These are phyloP conservation scores for Sebastes wilsoni DNA, from an alignment of 2,797 vertebrate species.

Conservation along the genomic window DNA sequence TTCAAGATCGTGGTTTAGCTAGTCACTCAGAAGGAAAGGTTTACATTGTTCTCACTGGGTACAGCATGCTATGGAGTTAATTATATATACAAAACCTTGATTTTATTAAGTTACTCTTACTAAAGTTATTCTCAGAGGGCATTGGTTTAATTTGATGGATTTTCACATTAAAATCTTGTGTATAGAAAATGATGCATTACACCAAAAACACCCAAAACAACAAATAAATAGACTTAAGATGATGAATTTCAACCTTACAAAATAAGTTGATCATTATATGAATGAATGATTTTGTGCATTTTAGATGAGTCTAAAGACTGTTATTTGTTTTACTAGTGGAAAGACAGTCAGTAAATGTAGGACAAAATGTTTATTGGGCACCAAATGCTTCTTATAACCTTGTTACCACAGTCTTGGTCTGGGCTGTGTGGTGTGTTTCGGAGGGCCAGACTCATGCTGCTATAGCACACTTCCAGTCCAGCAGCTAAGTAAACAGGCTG, in stretches of 20 bases:
- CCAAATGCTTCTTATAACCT: slow-evolving; percentile 43
- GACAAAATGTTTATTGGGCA: slow-evolving; percentile 13
- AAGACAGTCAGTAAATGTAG: background rate
- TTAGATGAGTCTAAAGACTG: background rate
- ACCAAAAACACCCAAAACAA: background rate
- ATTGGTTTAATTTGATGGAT: background rate
- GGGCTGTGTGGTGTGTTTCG: slow-evolving; percentile 4
- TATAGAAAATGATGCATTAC: background rate
- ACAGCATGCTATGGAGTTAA: background rate
- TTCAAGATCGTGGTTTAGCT: slow-evolving; percentile 50
- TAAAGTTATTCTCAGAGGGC: background rate
- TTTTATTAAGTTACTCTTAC: background rate
- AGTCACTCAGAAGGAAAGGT: slow-evolving; percentile 22
- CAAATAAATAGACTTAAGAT: background rate
- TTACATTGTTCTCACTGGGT: slow-evolving; percentile 14
- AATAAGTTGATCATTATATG: background rate
- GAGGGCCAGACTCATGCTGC: slow-evolving; percentile 35
- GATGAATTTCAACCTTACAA: background rate
- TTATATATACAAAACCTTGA: background rate
- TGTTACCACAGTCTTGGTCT: background rate
- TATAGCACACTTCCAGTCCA: slow-evolving; percentile 57
- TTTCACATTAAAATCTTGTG: background rate
- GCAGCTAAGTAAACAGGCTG: slow-evolving; percentile 82
- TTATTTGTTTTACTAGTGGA: background rate
- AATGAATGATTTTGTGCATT: background rate